Percentiles rank a stretch among this genome's conserved stretches.
These are phyloP conservation scores for Caenorhabditis latens DNA, from an alignment of 1,140 invertebrate genomes.

Conservation along the genomic window DNA sequence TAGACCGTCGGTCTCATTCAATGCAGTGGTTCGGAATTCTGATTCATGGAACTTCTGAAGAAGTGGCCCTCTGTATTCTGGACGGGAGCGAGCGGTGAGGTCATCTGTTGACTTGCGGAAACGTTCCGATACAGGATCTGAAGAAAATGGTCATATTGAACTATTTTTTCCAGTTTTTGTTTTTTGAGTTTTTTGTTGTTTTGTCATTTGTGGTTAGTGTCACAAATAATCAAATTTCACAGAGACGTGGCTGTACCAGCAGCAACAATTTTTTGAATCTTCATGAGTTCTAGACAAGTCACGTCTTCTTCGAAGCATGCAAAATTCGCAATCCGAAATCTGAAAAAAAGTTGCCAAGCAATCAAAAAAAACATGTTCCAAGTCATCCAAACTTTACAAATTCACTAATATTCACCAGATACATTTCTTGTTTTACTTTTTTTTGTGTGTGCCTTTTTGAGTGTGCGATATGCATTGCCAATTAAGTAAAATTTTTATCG, in stretches of 20 bases:
- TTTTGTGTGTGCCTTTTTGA: background rate
- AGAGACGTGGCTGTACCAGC: no score
- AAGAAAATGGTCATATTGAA: no score
- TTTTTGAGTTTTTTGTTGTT: background rate
- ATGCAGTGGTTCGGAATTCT: slow-evolving; percentile 68
- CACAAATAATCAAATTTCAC: no score
- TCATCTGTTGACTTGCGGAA: slow-evolving; percentile 74
- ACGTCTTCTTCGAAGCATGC: no score
- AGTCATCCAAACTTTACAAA: slow-evolving; percentile 33
- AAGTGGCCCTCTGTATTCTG: slow-evolving; percentile 75
- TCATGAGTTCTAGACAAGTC: no score
- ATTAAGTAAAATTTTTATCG: slow-evolving; percentile 27
- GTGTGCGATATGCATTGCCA: background rate
- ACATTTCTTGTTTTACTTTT: background rate
- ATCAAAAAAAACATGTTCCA: slow-evolving; percentile 21
- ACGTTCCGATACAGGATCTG: slow-evolving; percentile 66
- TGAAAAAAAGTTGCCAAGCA: background rate
- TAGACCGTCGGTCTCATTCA: slow-evolving; percentile 47
- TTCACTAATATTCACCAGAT: background rate
- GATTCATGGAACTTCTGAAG: slow-evolving; percentile 75
- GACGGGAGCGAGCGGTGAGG: slow-evolving; percentile 62
- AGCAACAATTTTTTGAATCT: no score
- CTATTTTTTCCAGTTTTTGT: background rate
- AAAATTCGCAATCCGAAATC: background rate
- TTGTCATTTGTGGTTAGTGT: no score